A percentile compares a stretch with the other conserved stretches of the same genome.
phyloP scores from a whole-genome alignment of 2,113 vertebrate species.

The Tricholaema leucomelas region DNA sequence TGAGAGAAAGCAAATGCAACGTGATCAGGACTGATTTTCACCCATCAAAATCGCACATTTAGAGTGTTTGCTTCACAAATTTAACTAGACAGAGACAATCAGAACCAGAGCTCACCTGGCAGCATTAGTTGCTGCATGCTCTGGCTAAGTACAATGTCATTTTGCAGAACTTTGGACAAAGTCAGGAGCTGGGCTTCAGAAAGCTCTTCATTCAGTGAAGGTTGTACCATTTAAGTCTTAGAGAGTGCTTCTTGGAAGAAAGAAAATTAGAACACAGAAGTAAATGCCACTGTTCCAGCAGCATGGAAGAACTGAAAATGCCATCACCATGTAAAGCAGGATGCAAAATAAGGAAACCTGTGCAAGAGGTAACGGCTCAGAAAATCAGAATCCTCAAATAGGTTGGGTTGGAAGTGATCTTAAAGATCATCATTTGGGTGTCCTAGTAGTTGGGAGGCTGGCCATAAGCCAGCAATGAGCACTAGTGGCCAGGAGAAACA shows the following conservation, averaged over 20 bases:
- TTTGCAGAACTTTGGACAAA: neutral
- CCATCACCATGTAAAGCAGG: neutral
- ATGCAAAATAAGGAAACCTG: neutral
- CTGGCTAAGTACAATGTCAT: neutral
- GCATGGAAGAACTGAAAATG: neutral
- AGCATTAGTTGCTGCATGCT: neutral
- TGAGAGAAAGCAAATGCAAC: neutral
- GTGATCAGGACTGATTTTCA: neutral
- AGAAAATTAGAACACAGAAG: slow-evolving; percentile 6
- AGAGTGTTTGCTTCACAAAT: neutral
- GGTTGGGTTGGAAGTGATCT: too few species aligned
- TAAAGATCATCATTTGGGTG: too few species aligned
- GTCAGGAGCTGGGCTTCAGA: neutral
- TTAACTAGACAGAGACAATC: neutral
- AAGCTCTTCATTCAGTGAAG: neutral
- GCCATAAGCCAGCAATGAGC: too few species aligned
- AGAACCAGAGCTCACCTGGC: neutral
- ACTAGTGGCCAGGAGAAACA: too few species aligned
- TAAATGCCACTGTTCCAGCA: neutral
- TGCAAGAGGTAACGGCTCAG: neutral
- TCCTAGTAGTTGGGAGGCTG: too few species aligned
- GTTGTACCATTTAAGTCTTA: neutral
- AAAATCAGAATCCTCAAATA: neutral
- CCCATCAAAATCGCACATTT: neutral
- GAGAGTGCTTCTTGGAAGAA: neutral